A percentile compares a stretch with the other conserved stretches of the same genome.
Evolutionary conservation across 2,888 invertebrate genomes (phyloP).

Genomic region (Drosophila gaucha): DNA sequence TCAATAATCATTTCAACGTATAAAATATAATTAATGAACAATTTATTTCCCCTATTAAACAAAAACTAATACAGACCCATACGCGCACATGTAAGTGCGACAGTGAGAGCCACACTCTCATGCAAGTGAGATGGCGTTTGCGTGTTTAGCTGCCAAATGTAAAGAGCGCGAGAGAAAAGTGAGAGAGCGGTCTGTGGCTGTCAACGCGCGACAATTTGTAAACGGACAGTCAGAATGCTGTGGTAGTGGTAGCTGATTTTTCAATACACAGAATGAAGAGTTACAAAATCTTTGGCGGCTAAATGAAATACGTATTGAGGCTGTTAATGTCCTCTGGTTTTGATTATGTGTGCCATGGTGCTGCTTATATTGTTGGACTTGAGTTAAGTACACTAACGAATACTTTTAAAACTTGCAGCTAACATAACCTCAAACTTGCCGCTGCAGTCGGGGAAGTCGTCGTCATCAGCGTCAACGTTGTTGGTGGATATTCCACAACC

Average conservation of each 20-base stretch:
- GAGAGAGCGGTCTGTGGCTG: conserved; percentile 49
- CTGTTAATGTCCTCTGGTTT: conserved; percentile 17
- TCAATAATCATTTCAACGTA: conserved; percentile 4
- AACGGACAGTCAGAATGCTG: conserved; percentile 62
- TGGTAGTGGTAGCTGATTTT: conserved; percentile 67
- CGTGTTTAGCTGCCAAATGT: conserved; percentile 66
- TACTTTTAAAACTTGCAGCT: conserved; percentile 72
- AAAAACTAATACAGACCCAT: conserved; percentile 73
- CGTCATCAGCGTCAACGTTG: conserved; percentile 76
- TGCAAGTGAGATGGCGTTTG: conserved; percentile 67
- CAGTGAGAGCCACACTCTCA: conserved; percentile 50
- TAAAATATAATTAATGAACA: conserved; percentile 64
- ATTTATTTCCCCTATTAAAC: conserved; percentile 73
- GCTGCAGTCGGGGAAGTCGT: conserved; percentile 81
- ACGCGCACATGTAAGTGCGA: conserved; percentile 64
- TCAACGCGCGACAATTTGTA: conserved; percentile 71
- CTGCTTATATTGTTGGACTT: conserved; percentile 13
- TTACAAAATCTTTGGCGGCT: conserved; percentile 62
- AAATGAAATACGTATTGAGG: conserved; percentile 36
- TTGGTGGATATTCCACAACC: conserved; percentile 63
- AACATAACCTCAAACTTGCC: conserved; percentile 82
- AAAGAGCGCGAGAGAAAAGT: conserved; percentile 55
- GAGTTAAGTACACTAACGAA: conserved; percentile 39
- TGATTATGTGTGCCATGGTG: conserved; percentile 26
- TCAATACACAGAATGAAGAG: conserved; percentile 65